A percentile compares a stretch with the other conserved stretches of the same genome.
Conservation (phyloP, 2,888 invertebrate genomes). For the Acrobasis consociella region DNA sequence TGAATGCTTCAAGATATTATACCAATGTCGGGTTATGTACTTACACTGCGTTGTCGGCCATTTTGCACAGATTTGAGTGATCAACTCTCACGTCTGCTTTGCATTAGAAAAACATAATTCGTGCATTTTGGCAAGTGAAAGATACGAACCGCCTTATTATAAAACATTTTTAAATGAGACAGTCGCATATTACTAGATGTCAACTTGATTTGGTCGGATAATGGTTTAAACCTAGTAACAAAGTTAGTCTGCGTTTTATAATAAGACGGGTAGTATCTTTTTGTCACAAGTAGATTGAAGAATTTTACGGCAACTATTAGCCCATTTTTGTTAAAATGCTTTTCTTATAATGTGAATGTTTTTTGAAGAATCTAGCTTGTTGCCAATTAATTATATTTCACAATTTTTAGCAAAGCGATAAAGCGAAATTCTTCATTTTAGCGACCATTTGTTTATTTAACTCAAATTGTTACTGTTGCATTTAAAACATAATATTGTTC, state of each 20-base stretch:
- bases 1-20: neutral
- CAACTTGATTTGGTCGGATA: too few species aligned
- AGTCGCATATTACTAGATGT: too few species aligned
- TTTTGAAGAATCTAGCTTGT: neutral
- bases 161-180: too few species aligned
- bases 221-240: too few species aligned
- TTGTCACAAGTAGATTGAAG: too few species aligned
- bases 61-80: neutral
- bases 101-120: neutral
- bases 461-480: slow-evolving; percentile 16
- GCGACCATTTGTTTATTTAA: slow-evolving; percentile 1
- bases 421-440: neutral
- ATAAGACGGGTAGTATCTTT: too few species aligned
- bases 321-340: too few species aligned
- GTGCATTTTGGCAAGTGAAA: too few species aligned
- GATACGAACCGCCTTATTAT: too few species aligned
- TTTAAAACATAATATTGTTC: slow-evolving; percentile 17
- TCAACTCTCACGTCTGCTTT: neutral
- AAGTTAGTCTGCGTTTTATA: too few species aligned
- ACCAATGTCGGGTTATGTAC: neutral
- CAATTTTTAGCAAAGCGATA: neutral
- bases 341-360: neutral
- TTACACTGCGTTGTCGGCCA: too few species aligned
- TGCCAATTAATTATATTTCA: neutral
- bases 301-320: too few species aligned